Evolutionary conservation across 2,113 vertebrate species (phyloP).

Genomic region (Gavialis gangeticus): DNA sequence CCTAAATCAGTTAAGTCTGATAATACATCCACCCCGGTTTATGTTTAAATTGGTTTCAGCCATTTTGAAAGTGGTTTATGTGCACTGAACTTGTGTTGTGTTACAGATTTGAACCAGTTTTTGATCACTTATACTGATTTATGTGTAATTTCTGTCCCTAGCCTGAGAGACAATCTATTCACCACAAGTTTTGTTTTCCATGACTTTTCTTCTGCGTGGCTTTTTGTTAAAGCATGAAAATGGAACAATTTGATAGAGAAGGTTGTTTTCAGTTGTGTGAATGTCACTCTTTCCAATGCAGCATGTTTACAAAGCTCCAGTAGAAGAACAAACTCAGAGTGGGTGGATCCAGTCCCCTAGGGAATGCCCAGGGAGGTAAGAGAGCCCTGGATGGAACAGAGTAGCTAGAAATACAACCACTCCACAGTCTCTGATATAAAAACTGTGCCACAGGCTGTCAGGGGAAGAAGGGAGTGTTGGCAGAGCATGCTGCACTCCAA

Average conservation of each 20-base stretch:
- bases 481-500: not conserved
- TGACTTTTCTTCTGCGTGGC: not conserved
- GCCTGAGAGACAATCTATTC: not conserved
- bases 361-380: not conserved
- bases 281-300: not conserved
- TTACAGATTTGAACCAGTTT: too few species aligned
- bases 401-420: not conserved
- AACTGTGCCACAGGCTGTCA: not conserved
- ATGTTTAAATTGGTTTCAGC: too few species aligned
- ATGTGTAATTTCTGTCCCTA: not conserved
- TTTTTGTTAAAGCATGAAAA: constrained; percentile 23
- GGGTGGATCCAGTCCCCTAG: not conserved
- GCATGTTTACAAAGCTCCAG: not conserved
- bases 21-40: too few species aligned
- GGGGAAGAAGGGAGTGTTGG: not conserved
- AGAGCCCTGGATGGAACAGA: not conserved
- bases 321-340: not conserved
- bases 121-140: too few species aligned
- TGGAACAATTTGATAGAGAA: not conserved
- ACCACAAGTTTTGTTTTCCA: not conserved
- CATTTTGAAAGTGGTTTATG: too few species aligned
- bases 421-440: not conserved
- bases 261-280: not conserved
- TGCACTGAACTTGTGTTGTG: too few species aligned
- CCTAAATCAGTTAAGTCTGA: too few species aligned